Evolutionary conservation across 2,888 invertebrate species (phyloP).

Genomic region (Mylabris sibirica): DNA sequence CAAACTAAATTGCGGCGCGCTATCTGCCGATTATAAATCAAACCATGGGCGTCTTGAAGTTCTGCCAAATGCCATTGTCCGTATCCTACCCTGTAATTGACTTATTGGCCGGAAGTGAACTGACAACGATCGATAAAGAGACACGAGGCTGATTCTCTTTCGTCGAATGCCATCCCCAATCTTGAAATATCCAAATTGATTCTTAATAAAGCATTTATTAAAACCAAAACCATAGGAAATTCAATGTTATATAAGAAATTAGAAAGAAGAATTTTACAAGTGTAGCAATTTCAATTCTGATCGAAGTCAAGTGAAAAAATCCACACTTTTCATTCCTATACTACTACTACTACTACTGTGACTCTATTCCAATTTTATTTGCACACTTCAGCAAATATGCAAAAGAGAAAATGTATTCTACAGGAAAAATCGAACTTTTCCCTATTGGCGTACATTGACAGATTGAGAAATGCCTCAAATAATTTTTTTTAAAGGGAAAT

Average conservation of each 20-base stretch:
- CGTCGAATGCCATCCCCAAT: conserved; percentile 51
- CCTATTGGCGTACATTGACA: neutral
- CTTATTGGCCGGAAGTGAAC: conserved; percentile 61
- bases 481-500: neutral
- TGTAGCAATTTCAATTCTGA: conserved; percentile 32
- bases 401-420: conserved; percentile 9
- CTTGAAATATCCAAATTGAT: conserved; percentile 44
- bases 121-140: conserved; percentile 55
- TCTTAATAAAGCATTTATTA: conserved; percentile 46
- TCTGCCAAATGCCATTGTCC: conserved; percentile 61
- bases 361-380: conserved; percentile 14
- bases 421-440: neutral
- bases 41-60: conserved; percentile 59
- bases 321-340: conserved; percentile 2
- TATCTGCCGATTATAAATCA: conserved; percentile 59
- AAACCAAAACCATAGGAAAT: conserved; percentile 32
- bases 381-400: conserved; percentile 21
- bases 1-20: conserved; percentile 55
- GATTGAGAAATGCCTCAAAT: neutral
- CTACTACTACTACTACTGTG: neutral
- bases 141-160: conserved; percentile 39
- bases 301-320: neutral
- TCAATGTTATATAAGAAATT: neutral
- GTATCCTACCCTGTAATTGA: conserved; percentile 59
- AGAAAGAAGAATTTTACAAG: conserved; percentile 16